phyloP scores from a whole-genome alignment of 2,888 invertebrate genomes.

The Drosophila histrio region DNA sequence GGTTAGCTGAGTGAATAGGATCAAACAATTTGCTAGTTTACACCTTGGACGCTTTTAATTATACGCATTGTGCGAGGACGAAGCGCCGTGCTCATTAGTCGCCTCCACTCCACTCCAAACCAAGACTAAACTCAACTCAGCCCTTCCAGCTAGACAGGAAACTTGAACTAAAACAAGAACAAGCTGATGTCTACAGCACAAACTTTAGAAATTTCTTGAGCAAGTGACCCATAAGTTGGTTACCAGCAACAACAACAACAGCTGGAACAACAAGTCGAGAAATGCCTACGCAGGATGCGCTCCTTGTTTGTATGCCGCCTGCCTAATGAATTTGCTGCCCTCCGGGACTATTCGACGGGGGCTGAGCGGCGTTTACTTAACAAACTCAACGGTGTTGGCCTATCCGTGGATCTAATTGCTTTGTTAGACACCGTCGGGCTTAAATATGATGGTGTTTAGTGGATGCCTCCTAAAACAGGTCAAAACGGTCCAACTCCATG shows the following conservation, averaged over 20 bases:
- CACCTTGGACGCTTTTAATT: constrained; percentile 78
- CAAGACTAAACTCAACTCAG: constrained; percentile 6
- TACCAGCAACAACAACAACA: constrained; percentile 37
- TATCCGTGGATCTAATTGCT: constrained; percentile 72
- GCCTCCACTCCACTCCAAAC: constrained; percentile 21
- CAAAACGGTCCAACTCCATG: background rate
- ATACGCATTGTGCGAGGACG: constrained; percentile 66
- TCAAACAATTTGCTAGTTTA: constrained; percentile 80
- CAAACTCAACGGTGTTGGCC: constrained; percentile 65
- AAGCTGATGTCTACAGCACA: constrained; percentile 48
- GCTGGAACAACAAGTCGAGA: constrained; percentile 26
- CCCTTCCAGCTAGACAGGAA: constrained; percentile 43
- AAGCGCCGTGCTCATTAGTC: constrained; percentile 62
- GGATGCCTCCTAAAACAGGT: background rate
- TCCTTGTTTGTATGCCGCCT: constrained; percentile 25
- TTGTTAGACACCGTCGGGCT: constrained; percentile 67
- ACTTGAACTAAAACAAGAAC: constrained; percentile 41
- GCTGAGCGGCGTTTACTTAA: constrained; percentile 62
- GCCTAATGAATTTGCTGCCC: constrained; percentile 73
- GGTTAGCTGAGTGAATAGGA: constrained; percentile 66
- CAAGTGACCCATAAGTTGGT: constrained; percentile 71
- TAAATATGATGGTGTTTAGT: constrained; percentile 64
- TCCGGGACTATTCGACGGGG: constrained; percentile 10
- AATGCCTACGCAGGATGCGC: constrained; percentile 41
- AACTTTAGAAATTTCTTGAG: constrained; percentile 63